Base-by-base conservation (phyloP, 1,140 invertebrate species). In the Bombus vancouverensis region DNA sequence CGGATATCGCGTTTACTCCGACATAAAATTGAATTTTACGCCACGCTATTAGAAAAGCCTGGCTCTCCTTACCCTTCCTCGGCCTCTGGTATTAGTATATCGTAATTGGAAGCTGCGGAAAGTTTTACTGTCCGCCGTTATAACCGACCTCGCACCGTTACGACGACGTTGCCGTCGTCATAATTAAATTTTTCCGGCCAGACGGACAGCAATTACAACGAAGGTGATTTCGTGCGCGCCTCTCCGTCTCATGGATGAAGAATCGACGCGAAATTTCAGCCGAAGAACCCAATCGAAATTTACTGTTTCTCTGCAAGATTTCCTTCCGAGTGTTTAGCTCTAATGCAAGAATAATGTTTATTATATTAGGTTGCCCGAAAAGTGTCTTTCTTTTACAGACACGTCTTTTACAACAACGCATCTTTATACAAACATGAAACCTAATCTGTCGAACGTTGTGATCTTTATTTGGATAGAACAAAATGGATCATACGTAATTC, bases 111-210 rank as follows among this genome's bases (percentile, higher is more conserved):
- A 47, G 76, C 83, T 66, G 76, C 39, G 82, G 53, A 79, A 84
- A 79, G 42, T 84, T 84, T 84, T 47, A 47, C 75, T 71, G 53
- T 84, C 66, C 82, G 65, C 44, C 66, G 82, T 79, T 84, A 59
- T 77, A 78, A 72, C 66, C 37, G 47, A 53, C 47, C 70, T 71
- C 65, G 37, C 76, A 70, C 79, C 83, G 66, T 72, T 84, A 34
- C 65, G 81, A 47, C 28, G 44, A 77, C 65, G 75, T 47, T 37
- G 4, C 32, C 53, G 37, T 79, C 66, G 76, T 47, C 76, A 47
- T 84, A 84, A 84, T 84, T 84, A 84, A 84, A 84, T 84, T 80
- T 84, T 84, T 84, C 65, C 62, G 66, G 22, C 66, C 65, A 71
- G 47, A 59, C 66, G 82, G 34, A 71, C 65, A 79, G 34, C 82